Evolutionary conservation across 1,140 invertebrate genomes (phyloP).

Genomic region (Drosophila jambulina): DNA sequence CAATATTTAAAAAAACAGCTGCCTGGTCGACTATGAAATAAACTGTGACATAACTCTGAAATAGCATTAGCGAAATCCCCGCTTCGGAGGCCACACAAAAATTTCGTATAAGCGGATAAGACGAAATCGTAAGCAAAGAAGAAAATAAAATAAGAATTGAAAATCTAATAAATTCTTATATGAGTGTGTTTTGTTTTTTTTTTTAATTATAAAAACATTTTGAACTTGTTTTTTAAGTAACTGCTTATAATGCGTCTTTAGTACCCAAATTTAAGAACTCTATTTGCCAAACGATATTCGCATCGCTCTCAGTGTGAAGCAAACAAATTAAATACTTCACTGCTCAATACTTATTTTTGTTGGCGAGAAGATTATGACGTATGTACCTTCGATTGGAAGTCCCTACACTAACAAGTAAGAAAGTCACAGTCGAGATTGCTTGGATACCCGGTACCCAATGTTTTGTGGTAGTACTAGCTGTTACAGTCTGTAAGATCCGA

Average conservation of each 20-base stretch:
- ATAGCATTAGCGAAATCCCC: neutral
- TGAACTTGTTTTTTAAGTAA: neutral
- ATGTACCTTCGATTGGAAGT: conserved; percentile 42
- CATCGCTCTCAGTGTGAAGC: conserved; percentile 3
- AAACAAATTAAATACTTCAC: neutral
- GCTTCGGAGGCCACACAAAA: neutral
- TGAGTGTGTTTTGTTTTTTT: neutral
- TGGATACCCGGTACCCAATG: neutral
- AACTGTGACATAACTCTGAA: conserved; percentile 1
- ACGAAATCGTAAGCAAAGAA: neutral
- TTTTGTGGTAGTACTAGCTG: neutral
- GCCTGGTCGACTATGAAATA: neutral
- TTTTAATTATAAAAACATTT: no score
- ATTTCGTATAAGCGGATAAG: neutral
- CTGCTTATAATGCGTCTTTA: no score
- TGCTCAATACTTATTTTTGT: neutral
- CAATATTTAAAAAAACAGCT: neutral
- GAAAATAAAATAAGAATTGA: no score
- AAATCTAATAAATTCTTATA: neutral
- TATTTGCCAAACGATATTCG: neutral
- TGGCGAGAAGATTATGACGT: conserved; percentile 30
- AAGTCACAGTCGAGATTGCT: neutral
- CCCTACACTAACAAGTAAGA: conserved; percentile 26
- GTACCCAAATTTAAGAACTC: neutral
- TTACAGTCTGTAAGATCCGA: neutral